phyloP scores from a whole-genome alignment of 2,797 vertebrate genomes.

The Myotis findleyi region DNA sequence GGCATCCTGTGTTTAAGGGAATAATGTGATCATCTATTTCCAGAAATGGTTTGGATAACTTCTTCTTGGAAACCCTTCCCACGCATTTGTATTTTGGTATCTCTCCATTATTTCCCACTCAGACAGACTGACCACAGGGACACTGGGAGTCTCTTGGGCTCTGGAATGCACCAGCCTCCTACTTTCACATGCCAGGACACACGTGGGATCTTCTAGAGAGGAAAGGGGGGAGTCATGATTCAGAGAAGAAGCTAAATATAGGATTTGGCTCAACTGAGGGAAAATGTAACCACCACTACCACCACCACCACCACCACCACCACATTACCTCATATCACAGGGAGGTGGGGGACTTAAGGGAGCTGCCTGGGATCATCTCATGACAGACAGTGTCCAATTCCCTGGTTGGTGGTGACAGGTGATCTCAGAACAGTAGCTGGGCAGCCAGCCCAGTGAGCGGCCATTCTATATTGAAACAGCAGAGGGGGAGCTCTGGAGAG shows the following conservation, averaged over 20 bases:
- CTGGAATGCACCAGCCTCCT: constrained; percentile 52
- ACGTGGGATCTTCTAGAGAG: constrained; percentile 66
- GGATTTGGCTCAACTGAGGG: background rate
- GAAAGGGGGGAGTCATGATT: background rate
- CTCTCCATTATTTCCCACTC: constrained; percentile 80
- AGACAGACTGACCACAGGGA: constrained; percentile 76
- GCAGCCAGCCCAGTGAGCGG: background rate
- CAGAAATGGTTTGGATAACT: constrained; percentile 83
- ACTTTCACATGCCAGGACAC: constrained; percentile 62
- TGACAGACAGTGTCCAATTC: background rate
- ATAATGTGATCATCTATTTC: constrained; percentile 86
- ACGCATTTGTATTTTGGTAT: constrained; percentile 81
- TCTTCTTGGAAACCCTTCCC: constrained; percentile 86
- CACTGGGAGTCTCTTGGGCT: background rate
- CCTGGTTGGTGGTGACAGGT: background rate
- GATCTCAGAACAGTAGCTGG: background rate
- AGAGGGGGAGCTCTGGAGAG: background rate
- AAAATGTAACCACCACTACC: background rate
- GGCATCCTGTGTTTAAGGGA: constrained; percentile 85
- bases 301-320: background rate
- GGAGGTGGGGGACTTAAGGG: background rate
- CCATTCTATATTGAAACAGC: background rate
- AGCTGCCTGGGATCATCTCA: background rate
- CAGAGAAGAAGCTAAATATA: background rate
- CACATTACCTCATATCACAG: background rate